phyloP scores from a whole-genome alignment of 2,888 invertebrate genomes.

The Rhabditophanes sp. region DNA sequence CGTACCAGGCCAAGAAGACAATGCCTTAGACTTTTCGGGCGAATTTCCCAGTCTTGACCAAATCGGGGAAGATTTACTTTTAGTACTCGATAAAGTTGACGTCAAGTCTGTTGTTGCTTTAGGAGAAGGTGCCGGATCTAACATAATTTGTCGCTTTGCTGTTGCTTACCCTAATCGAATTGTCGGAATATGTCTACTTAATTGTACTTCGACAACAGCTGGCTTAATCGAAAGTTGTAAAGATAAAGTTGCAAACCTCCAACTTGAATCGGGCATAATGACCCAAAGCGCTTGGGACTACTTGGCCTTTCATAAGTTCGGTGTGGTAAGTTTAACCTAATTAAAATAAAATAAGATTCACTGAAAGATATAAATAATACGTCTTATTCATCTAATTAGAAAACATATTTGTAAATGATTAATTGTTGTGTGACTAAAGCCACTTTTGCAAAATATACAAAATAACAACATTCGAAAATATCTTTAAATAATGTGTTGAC shows the following conservation, averaged over 20 bases:
- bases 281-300: slow-evolving; percentile 73
- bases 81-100: slow-evolving; percentile 62
- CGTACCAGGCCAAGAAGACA: slow-evolving; percentile 67
- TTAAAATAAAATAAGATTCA: no score
- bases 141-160: slow-evolving; percentile 67
- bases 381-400: no score
- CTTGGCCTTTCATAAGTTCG: slow-evolving; percentile 73
- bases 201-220: slow-evolving; percentile 70
- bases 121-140: slow-evolving; percentile 74
- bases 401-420: no score
- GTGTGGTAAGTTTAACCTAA: slow-evolving; percentile 70
- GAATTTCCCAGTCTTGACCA: slow-evolving; percentile 62
- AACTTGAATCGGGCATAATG: slow-evolving; percentile 59
- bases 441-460: no score
- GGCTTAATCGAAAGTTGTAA: slow-evolving; percentile 71
- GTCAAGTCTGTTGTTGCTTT: slow-evolving; percentile 67
- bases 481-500: no score
- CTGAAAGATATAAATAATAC: no score
- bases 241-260: slow-evolving; percentile 68
- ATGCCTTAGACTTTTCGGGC: slow-evolving; percentile 59
- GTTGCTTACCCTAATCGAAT: slow-evolving; percentile 61
- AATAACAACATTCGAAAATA: no score
- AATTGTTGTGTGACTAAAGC: no score
- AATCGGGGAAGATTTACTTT: slow-evolving; percentile 64
- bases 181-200: slow-evolving; percentile 65